Conservation (phyloP, 2,797 vertebrate species). For the Rhynchonycteris naso region DNA sequence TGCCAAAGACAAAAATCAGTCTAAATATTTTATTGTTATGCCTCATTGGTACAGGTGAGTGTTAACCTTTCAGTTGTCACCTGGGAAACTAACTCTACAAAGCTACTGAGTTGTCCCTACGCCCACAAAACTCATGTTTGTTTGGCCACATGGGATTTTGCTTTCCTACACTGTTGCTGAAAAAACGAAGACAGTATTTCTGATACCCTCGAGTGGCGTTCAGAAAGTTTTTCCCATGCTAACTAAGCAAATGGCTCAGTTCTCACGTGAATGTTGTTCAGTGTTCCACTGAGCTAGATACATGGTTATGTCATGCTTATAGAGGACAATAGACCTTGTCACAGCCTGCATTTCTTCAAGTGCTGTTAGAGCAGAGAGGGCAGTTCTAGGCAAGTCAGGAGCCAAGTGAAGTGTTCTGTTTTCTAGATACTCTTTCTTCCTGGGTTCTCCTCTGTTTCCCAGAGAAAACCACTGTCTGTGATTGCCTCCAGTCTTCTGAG, state of each 20-base stretch:
- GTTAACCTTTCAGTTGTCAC: background rate
- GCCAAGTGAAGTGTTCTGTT: background rate
- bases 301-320: no score
- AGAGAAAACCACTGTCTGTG: background rate
- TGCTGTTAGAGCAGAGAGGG: background rate
- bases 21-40: background rate
- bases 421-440: background rate
- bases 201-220: background rate
- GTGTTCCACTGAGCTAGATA: background rate
- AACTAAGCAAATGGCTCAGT: background rate
- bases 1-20: conserved; percentile 11
- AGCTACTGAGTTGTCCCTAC: background rate
- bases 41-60: background rate
- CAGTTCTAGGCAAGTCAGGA: background rate
- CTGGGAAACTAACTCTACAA: background rate
- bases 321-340: background rate
- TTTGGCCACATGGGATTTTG: background rate
- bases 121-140: background rate
- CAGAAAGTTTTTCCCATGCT: background rate
- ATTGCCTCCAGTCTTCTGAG: background rate
- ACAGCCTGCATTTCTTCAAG: background rate
- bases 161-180: background rate
- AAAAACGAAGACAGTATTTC: background rate
- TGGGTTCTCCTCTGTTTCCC: background rate
- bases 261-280: background rate